A percentile compares a stretch with the other conserved stretches of the same genome.
Conservation (phyloP, 2,888 invertebrate genomes). For the Anthoptus insignis region DNA sequence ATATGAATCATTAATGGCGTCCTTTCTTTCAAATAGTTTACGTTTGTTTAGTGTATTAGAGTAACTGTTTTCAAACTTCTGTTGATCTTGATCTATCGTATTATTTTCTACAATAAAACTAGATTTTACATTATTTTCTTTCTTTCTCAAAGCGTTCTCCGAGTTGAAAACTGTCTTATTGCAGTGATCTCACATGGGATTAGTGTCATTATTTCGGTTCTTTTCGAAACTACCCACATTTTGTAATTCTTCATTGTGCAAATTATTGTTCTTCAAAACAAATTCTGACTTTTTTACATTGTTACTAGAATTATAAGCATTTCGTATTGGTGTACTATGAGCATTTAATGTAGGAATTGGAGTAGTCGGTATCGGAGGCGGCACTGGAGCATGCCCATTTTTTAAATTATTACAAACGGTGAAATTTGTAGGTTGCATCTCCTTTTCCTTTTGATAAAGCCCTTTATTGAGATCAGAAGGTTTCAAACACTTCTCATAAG, state of each 20-base stretch:
- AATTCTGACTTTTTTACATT: slow-evolving; percentile 55
- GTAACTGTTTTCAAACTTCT: slow-evolving; percentile 64
- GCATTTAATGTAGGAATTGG: slow-evolving; percentile 73
- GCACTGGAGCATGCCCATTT: slow-evolving; percentile 63
- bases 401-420: slow-evolving; percentile 45
- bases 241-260: slow-evolving; percentile 40
- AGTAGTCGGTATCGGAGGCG: slow-evolving; percentile 76
- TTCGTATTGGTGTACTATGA: slow-evolving; percentile 63
- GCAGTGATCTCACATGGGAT: slow-evolving; percentile 66
- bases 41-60: slow-evolving; percentile 75
- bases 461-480: slow-evolving; percentile 61
- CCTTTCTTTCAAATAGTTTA: slow-evolving; percentile 73
- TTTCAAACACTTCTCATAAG: slow-evolving; percentile 67
- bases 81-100: slow-evolving; percentile 55
- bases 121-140: slow-evolving; percentile 62
- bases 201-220: slow-evolving; percentile 62
- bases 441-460: slow-evolving; percentile 41
- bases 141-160: slow-evolving; percentile 65
- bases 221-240: slow-evolving; percentile 53
- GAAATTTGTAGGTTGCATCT: slow-evolving; percentile 16
- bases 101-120: slow-evolving; percentile 65
- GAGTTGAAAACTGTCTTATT: slow-evolving; percentile 59
- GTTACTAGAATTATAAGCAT: slow-evolving; percentile 44
- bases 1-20: slow-evolving; percentile 57
- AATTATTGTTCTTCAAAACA: slow-evolving; percentile 57